A percentile compares a stretch with the other conserved stretches of the same genome.
phyloP scores from a whole-genome alignment of 2,797 vertebrate genomes.

The Adrianichthys oophorus region DNA sequence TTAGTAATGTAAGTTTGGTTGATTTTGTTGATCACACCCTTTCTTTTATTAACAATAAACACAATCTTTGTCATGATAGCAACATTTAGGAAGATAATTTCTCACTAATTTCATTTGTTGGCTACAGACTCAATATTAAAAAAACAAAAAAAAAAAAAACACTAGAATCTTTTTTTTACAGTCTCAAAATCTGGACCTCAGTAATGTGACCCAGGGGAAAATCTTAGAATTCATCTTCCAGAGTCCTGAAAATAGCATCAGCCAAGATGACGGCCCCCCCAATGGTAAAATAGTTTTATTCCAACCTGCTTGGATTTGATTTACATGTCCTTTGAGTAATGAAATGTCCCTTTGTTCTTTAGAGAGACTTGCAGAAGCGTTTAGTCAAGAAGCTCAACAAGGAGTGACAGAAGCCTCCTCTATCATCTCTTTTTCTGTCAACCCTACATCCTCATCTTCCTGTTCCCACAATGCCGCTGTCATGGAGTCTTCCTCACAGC shows the following conservation, averaged over 20 bases:
- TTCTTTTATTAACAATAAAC: no score
- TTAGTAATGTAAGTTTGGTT: slow-evolving; percentile 84
- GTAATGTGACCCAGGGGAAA: slow-evolving; percentile 89
- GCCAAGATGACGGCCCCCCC: slow-evolving; percentile 86
- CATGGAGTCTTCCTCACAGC: slow-evolving; percentile 72
- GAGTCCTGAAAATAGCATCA: slow-evolving; percentile 88
- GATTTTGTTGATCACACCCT: slow-evolving; percentile 6
- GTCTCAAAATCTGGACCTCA: slow-evolving; percentile 89
- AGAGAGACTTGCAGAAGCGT: slow-evolving; percentile 85
- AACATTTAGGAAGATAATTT: background rate
- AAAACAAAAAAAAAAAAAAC: no score
- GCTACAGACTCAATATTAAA: no score
- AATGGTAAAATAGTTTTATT: slow-evolving; percentile 72
- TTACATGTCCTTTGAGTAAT: slow-evolving; percentile 1
- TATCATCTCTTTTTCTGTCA: slow-evolving; percentile 80
- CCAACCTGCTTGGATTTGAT: background rate
- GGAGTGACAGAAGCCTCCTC: slow-evolving; percentile 74
- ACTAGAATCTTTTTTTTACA: slow-evolving; percentile 47
- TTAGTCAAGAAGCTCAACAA: slow-evolving; percentile 78
- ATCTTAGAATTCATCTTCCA: slow-evolving; percentile 99
- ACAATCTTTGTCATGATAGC: background rate
- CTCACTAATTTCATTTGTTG: background rate
- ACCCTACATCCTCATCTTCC: slow-evolving; percentile 78
- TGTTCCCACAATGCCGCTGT: slow-evolving; percentile 78
- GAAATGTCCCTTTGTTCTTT: slow-evolving; percentile 22